Conservation (phyloP, 2,113 vertebrate genomes). For the Reinhardtius hippoglossoides region DNA sequence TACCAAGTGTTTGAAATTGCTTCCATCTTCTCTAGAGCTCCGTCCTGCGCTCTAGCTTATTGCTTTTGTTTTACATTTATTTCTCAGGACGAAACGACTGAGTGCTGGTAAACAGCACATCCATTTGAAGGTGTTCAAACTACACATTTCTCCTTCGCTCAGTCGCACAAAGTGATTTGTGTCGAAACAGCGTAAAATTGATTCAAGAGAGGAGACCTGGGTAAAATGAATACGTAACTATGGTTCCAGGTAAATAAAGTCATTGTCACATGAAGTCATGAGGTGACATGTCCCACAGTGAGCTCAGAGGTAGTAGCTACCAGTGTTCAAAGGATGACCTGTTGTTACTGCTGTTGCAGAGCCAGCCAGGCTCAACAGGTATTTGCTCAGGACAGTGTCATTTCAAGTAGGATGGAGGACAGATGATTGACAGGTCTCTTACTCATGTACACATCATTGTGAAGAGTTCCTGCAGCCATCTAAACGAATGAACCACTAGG, state of each 20-base stretch:
- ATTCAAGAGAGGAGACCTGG: slow-evolving; percentile 16
- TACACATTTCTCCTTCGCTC: slow-evolving; percentile 43
- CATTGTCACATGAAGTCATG: slow-evolving; percentile 43
- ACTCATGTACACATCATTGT: slow-evolving; percentile 30
- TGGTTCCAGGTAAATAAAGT: slow-evolving; percentile 50
- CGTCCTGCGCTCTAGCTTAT: slow-evolving; percentile 9
- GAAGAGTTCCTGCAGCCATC: slow-evolving; percentile 11
- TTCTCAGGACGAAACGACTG: slow-evolving; percentile 29
- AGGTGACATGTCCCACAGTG: slow-evolving; percentile 27
- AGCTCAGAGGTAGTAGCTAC: neutral
- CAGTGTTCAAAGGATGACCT: neutral
- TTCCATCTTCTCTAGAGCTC: slow-evolving; percentile 27
- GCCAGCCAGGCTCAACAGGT: slow-evolving; percentile 16
- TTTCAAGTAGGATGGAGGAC: slow-evolving; percentile 29
- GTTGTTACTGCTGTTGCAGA: slow-evolving; percentile 23
- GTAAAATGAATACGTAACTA: slow-evolving; percentile 34
- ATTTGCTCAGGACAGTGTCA: slow-evolving; percentile 24
- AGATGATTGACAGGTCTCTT: slow-evolving; percentile 45
- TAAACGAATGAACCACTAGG: slow-evolving; percentile 6
- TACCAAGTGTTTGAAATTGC: slow-evolving; percentile 44
- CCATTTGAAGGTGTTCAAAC: slow-evolving; percentile 7
- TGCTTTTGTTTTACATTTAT: slow-evolving; percentile 20
- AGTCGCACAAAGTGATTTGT: slow-evolving; percentile 42
- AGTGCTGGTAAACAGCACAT: slow-evolving; percentile 9
- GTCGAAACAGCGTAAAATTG: slow-evolving; percentile 31